These are phyloP conservation scores for Drosophila repletoides DNA, from an alignment of 1,140 invertebrate species.

Conservation along the genomic window DNA sequence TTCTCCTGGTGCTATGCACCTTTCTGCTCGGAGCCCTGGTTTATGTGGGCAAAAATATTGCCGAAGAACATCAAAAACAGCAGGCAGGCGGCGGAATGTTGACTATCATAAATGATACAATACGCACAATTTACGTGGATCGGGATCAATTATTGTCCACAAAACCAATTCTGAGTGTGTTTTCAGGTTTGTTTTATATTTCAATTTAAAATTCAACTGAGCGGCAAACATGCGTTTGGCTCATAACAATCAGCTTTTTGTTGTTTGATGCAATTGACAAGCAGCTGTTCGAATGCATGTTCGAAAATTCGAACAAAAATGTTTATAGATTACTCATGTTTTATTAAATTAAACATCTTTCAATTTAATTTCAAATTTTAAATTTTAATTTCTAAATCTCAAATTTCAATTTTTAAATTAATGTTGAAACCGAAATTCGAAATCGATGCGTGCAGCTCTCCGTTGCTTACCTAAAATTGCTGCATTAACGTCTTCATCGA, in stretches of 20 bases:
- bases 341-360: too few species aligned
- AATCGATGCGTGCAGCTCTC: not conserved
- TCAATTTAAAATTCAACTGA: constrained; percentile 21
- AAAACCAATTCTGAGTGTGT: constrained; percentile 67
- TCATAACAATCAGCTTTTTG: constrained; percentile 27
- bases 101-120: constrained; percentile 30
- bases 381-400: too few species aligned
- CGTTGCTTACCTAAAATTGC: not conserved
- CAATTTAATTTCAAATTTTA: too few species aligned
- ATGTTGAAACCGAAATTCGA: too few species aligned
- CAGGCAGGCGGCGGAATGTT: constrained; percentile 32
- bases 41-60: constrained; percentile 83
- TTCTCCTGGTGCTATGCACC: constrained; percentile 82
- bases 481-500: not conserved
- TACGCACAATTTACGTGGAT: constrained; percentile 58
- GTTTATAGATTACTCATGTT: too few species aligned
- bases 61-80: constrained; percentile 63
- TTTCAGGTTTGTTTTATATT: constrained; percentile 53
- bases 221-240: not conserved
- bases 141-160: constrained; percentile 67
- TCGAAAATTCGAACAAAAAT: too few species aligned
- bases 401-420: too few species aligned
- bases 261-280: not conserved
- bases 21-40: constrained; percentile 83
- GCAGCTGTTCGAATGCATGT: too few species aligned